phyloP scores from a whole-genome alignment of 2,113 vertebrate species.

The Aythya baeri region DNA sequence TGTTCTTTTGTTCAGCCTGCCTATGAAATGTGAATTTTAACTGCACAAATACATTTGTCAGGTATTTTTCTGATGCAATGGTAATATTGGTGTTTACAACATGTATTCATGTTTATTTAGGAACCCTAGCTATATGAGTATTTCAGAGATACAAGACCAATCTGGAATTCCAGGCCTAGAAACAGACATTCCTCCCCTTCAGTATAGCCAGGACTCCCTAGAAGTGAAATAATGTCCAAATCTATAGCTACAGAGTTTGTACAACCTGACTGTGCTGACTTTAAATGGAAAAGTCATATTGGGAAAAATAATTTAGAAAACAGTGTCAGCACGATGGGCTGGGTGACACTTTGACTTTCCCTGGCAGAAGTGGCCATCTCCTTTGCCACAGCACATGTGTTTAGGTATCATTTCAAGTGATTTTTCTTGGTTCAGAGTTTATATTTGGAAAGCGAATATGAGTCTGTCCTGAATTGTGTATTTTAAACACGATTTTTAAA shows the following conservation, averaged over 20 bases:
- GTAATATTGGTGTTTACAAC: not conserved
- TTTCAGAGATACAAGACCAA: not conserved
- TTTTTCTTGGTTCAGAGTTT: not conserved
- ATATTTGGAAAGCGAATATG: conserved; percentile 8
- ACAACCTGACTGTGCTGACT: not conserved
- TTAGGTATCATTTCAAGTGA: not conserved
- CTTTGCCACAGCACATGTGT: not conserved
- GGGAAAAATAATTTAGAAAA: conserved; percentile 38
- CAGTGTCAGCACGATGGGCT: not conserved
- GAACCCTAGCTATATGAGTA: conserved; percentile 7
- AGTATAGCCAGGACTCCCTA: not conserved
- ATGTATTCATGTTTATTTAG: conserved; percentile 46
- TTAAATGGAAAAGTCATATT: not conserved
- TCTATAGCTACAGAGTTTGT: not conserved
- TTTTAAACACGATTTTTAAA: conserved; percentile 31
- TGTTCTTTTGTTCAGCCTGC: not conserved
- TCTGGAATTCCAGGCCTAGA: not conserved
- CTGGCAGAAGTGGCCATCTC: not conserved
- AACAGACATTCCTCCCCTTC: not conserved
- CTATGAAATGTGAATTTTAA: not conserved
- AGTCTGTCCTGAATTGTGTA: conserved; percentile 27
- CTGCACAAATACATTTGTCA: not conserved
- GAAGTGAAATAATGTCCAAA: conserved; percentile 9
- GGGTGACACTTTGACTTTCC: not conserved
- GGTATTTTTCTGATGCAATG: not conserved